Evolutionary conservation across 2,888 invertebrate species (phyloP).

Genomic region (Mechanitis mazaeus): DNA sequence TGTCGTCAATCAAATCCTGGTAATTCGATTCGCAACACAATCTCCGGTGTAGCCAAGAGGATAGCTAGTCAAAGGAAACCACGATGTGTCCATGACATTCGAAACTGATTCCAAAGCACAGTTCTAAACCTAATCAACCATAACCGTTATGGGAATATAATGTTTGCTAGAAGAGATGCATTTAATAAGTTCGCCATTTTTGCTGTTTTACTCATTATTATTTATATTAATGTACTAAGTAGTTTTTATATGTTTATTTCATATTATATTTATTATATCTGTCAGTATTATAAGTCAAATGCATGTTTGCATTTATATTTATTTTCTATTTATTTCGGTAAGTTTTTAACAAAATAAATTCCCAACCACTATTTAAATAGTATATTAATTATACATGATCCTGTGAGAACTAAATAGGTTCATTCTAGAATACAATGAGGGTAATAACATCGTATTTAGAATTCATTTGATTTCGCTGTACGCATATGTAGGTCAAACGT

Average conservation of each 20-base stretch:
- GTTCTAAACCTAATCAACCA: slow-evolving; percentile 47
- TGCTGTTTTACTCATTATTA: neutral
- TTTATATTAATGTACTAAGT: no score
- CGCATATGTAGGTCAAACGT: slow-evolving; percentile 64
- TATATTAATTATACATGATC: no score
- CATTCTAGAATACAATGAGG: slow-evolving; percentile 8
- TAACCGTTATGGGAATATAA: slow-evolving; percentile 50
- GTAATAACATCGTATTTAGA: slow-evolving; percentile 18
- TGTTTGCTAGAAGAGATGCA: slow-evolving; percentile 8
- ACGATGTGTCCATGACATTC: slow-evolving; percentile 20
- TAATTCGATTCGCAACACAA: slow-evolving; percentile 45
- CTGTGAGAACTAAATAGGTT: neutral
- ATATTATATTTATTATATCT: no score
- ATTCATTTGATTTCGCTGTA: slow-evolving; percentile 38
- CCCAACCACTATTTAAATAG: no score
- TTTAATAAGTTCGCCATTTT: neutral
- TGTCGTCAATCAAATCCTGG: neutral
- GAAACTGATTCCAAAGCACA: slow-evolving; percentile 31
- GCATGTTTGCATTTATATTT: no score
- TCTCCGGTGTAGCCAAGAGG: slow-evolving; percentile 45
- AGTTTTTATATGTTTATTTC: no score
- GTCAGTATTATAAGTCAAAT: no score
- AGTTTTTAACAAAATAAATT: no score
- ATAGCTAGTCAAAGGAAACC: slow-evolving; percentile 45
- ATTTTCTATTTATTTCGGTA: no score